phyloP scores from a whole-genome alignment of 2,888 invertebrate genomes.

The Ditula angustiorana region DNA sequence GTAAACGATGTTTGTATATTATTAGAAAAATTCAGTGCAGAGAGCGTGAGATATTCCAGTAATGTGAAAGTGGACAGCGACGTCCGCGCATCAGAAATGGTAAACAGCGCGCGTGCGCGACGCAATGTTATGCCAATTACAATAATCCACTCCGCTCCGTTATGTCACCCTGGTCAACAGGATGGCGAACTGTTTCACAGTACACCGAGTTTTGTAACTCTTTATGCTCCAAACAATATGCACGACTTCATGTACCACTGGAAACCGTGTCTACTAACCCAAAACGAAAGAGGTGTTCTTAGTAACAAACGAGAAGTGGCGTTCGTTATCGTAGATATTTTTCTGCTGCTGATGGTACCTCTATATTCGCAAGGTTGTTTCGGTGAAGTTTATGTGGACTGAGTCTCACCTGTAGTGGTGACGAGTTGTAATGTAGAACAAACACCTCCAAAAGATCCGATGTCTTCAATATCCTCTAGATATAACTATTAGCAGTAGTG shows the following conservation, averaged over 20 bases:
- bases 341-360: too few species aligned
- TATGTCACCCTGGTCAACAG: conserved; percentile 31
- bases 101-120: conserved; percentile 25
- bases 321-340: too few species aligned
- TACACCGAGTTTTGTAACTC: neutral
- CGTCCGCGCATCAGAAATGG: conserved; percentile 4
- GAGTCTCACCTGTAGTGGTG: too few species aligned
- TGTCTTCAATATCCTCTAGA: too few species aligned
- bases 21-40: conserved; percentile 39
- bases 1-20: conserved; percentile 13
- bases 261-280: neutral
- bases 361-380: too few species aligned
- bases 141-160: conserved; percentile 4
- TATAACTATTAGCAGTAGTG: too few species aligned
- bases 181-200: neutral
- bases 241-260: too few species aligned
- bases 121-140: conserved; percentile 19
- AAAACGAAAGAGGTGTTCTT: too few species aligned
- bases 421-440: too few species aligned
- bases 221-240: neutral
- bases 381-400: too few species aligned
- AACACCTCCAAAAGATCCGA: too few species aligned
- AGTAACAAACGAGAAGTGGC: too few species aligned
- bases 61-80: conserved; percentile 36
- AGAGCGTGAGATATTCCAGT: conserved; percentile 39